Evolutionary conservation across 1,140 invertebrate genomes (phyloP).

Genomic region (Paracyclopina nana): DNA sequence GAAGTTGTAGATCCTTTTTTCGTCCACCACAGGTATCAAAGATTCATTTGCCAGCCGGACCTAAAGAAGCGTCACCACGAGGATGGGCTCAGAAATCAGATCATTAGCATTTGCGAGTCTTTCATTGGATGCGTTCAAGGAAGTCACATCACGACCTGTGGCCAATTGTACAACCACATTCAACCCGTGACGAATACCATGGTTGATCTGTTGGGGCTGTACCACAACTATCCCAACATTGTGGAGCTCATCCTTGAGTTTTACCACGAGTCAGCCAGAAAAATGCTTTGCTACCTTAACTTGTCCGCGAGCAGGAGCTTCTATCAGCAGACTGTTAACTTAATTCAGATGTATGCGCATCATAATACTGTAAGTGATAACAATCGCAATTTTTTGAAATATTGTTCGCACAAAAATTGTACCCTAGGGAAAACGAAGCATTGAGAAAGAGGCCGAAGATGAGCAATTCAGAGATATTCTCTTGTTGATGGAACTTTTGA

Average conservation of each 20-base stretch:
- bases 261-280: conserved; percentile 44
- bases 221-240: conserved; percentile 59
- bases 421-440: conserved; percentile 23
- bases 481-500: conserved; percentile 46
- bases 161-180: conserved; percentile 41
- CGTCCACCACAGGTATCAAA: too few relatives aligned
- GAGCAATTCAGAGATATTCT: conserved; percentile 49
- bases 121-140: conserved; percentile 42
- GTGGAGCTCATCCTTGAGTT: conserved; percentile 55
- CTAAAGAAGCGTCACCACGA: conserved; percentile 37
- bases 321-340: conserved; percentile 39
- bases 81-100: conserved; percentile 35
- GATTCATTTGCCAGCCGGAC: conserved; percentile 34
- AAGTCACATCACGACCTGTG: conserved; percentile 33
- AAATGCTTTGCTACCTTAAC: conserved; percentile 43
- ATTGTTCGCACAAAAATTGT: not conserved
- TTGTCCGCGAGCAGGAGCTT: conserved; percentile 30
- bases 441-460: conserved; percentile 37
- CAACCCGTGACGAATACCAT: conserved; percentile 41
- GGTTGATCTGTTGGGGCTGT: conserved; percentile 43
- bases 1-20: too few relatives aligned
- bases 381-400: not conserved
- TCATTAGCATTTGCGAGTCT: conserved; percentile 42
- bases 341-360: conserved; percentile 48
- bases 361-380: conserved; percentile 27